Base-by-base conservation (phyloP, 1,140 invertebrate species). In the Solen grandis region DNA sequence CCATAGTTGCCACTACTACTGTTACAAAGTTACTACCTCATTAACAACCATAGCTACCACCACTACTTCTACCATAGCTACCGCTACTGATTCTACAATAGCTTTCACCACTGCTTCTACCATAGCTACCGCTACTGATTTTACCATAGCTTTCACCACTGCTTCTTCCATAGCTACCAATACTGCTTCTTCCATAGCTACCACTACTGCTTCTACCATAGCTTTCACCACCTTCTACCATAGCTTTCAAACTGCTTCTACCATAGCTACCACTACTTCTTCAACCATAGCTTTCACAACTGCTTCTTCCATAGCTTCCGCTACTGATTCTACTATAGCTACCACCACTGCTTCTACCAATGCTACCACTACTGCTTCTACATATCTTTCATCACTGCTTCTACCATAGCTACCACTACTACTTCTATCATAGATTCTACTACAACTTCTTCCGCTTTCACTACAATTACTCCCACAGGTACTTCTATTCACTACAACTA, bases 321-420 rank as follows among this genome's bases (percentile, higher is more conserved):
- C 46, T 50, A 50, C 46, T 50, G n/a, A 13, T 50, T 14, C 46
- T 50, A 50, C 46, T 50, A 50, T n/a, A 14, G n/a, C 46, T 50
- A 50, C 46, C n/a, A 50, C 46, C n/a, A 50, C 46, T 50, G n/a
- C 46, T 50, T 14, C 46, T 50, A 50, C 46, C n/a, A 50, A 13
- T 50, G n/a, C 46, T 50, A 50, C 46, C n/a, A 50, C 46, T 50
- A 50, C 46, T 50, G n/a, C 46, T 50, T 14, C 46, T 50, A 50
- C 46, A 50, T 13, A 50, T 50, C n/a, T 50, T 50, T 50, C 46
- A 50, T 14, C n/a, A n/a, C 13, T 50, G n/a, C 46, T 50, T 50
- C n/a, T n/a, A 50, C 13, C n/a, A 50, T 50, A 50, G n/a, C n/a
- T n/a, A n/a, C n/a, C n/a, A n/a, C n/a, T n/a, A n/a, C n/a, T n/a